Conservation (phyloP, 2,888 invertebrate genomes). For the Nemurella pictetii region DNA sequence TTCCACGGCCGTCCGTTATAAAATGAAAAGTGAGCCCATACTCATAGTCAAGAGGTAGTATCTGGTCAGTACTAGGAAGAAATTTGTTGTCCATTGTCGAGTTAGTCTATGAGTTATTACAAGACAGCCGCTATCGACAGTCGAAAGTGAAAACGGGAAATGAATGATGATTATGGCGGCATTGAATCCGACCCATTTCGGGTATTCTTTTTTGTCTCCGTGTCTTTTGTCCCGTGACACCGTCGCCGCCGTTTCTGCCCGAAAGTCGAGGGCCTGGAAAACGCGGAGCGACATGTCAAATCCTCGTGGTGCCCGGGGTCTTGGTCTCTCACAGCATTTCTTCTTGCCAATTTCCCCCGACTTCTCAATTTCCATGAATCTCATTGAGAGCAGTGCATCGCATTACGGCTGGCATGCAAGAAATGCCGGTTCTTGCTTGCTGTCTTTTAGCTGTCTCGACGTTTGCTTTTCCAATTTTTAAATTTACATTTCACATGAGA, state of each 20-base stretch:
- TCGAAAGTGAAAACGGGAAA: conserved; percentile 26
- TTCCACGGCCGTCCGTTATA: conserved; percentile 2
- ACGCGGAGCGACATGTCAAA: background rate
- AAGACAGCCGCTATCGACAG: conserved; percentile 21
- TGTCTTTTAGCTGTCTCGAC: background rate
- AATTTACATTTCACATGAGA: background rate
- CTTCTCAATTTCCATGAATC: conserved; percentile 26
- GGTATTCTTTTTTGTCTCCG: conserved; percentile 17
- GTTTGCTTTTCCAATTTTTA: background rate
- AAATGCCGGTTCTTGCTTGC: no score
- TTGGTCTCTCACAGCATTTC: background rate
- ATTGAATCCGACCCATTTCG: conserved; percentile 20
- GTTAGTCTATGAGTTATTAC: conserved; percentile 1
- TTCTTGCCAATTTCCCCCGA: conserved; percentile 19
- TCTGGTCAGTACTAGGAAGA: conserved; percentile 23
- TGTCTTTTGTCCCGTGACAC: background rate
- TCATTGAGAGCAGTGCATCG: background rate
- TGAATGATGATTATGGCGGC: conserved; percentile 29
- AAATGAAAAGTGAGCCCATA: background rate
- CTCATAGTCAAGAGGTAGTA: conserved; percentile 23
- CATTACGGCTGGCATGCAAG: background rate
- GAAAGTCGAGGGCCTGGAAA: conserved; percentile 19
- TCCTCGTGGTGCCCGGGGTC: background rate
- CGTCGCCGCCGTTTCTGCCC: background rate
- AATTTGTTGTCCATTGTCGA: conserved; percentile 28